These are phyloP conservation scores for Polydrusus pterygomalis DNA, from an alignment of 2,888 invertebrate species.

Conservation along the genomic window DNA sequence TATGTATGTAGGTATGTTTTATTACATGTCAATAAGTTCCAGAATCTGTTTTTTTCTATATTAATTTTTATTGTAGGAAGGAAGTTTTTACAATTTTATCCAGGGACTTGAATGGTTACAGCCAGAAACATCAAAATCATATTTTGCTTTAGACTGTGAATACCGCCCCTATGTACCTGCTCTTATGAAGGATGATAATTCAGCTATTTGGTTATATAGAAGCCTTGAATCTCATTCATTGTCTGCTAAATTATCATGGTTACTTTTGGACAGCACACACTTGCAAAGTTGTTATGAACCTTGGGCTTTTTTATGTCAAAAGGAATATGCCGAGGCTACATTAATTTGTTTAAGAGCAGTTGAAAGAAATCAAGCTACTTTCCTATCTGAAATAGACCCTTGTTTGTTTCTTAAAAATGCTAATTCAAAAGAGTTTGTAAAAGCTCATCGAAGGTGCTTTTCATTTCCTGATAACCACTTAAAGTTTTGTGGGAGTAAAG, in stretches of 20 bases:
- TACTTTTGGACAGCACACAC: conserved; percentile 78
- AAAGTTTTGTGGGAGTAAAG: conserved; percentile 55
- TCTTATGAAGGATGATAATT: conserved; percentile 73
- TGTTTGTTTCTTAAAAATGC: conserved; percentile 70
- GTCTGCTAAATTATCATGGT: conserved; percentile 77
- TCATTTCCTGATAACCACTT: conserved; percentile 74
- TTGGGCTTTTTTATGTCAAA: conserved; percentile 77
- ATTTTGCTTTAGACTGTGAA: conserved; percentile 71
- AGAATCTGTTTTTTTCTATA: too few species aligned
- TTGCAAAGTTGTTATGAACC: conserved; percentile 76
- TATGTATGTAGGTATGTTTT: too few species aligned
- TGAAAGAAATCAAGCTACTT: conserved; percentile 77
- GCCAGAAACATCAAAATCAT: conserved; percentile 74
- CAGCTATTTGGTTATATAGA: conserved; percentile 74
- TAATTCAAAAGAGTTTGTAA: conserved; percentile 68
- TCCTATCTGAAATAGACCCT: conserved; percentile 79
- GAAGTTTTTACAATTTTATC: conserved; percentile 75
- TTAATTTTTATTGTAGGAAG: conserved; percentile 69
- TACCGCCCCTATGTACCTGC: conserved; percentile 70
- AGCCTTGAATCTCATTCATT: conserved; percentile 76
- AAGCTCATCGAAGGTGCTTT: conserved; percentile 75
- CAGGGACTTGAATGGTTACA: conserved; percentile 78
- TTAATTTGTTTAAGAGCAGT: conserved; percentile 79
- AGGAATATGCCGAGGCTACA: conserved; percentile 77
- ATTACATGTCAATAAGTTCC: too few species aligned